Conservation (phyloP, 2,797 vertebrate genomes). For the Sebastes nivosus region DNA sequence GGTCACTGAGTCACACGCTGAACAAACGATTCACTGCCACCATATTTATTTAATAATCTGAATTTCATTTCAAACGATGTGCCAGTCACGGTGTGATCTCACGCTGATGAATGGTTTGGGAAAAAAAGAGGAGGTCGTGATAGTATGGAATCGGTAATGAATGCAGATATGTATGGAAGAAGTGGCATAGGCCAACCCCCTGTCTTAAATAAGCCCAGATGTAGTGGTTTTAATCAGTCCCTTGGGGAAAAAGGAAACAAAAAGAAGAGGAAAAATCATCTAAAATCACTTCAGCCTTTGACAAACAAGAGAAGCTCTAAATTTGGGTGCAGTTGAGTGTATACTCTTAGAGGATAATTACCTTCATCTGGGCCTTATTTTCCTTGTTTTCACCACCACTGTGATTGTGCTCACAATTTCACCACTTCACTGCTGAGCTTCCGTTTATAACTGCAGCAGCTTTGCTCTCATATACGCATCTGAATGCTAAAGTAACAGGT, state of each 20-base stretch:
- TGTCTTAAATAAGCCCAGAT: neutral
- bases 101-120: constrained; percentile 38
- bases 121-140: neutral
- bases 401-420: constrained; percentile 17
- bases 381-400: constrained; percentile 18
- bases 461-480: neutral
- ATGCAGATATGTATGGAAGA: constrained; percentile 2
- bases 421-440: neutral
- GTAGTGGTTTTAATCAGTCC: neutral
- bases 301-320: constrained; percentile 17
- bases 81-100: constrained; percentile 22
- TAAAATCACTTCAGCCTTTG: neutral
- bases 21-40: constrained; percentile 43
- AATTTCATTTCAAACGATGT: constrained; percentile 62
- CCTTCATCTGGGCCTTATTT: constrained; percentile 19
- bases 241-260: neutral
- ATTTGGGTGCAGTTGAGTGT: constrained; percentile 23
- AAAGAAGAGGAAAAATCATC: neutral
- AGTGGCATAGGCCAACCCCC: neutral
- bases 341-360: constrained; percentile 33
- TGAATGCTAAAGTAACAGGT: neutral
- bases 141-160: constrained; percentile 20
- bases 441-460: neutral
- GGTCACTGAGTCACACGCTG: constrained; percentile 33
- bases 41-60: constrained; percentile 50